These are phyloP conservation scores for Lepus americanus DNA, from an alignment of 2,113 vertebrate species.

Conservation along the genomic window DNA sequence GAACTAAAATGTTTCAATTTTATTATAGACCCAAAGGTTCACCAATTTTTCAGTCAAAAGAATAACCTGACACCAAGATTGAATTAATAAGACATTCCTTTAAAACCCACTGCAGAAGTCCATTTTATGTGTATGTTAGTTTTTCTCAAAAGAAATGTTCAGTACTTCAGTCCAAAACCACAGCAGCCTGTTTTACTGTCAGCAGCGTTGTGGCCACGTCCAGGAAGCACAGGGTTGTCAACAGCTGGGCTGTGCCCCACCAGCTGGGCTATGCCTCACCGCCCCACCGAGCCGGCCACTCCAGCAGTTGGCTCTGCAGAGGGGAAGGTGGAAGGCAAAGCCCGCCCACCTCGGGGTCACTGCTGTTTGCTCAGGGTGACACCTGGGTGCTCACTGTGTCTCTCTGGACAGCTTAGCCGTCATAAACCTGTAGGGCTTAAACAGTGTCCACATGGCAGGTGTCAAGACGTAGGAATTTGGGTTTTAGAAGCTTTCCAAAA, in stretches of 20 bases:
- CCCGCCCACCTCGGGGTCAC: neutral
- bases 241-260: too few species aligned
- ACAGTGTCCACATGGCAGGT: neutral
- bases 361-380: neutral
- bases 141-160: neutral
- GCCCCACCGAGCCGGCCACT: too few species aligned
- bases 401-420: neutral
- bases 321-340: neutral
- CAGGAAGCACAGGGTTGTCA: neutral
- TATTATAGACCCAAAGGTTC: neutral
- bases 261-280: too few species aligned
- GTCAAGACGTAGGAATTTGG: neutral
- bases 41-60: constrained; percentile 5
- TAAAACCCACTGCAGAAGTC: constrained; percentile 3
- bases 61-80: constrained; percentile 2
- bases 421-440: neutral
- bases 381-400: neutral
- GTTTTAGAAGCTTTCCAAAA: constrained; percentile 44
- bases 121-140: neutral
- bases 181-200: neutral
- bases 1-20: constrained; percentile 28
- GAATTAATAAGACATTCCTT: constrained; percentile 11
- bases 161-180: neutral
- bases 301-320: neutral
- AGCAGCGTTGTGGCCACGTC: neutral